Percentiles rank a stretch among this genome's conserved stretches.
Conservation (phyloP, 2,113 vertebrate species). For the Thomomys bottae region DNA sequence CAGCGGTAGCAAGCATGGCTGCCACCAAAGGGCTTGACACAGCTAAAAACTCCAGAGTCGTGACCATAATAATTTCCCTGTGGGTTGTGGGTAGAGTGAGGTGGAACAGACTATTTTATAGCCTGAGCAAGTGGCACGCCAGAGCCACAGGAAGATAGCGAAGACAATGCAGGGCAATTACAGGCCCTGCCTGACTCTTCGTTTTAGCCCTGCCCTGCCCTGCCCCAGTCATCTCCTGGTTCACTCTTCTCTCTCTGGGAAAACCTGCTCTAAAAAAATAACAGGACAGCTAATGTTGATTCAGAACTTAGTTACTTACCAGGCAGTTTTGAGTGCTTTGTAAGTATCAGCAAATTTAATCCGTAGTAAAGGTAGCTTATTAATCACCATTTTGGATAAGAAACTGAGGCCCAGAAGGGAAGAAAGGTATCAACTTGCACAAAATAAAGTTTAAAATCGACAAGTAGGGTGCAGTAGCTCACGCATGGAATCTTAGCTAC, state of each 20-base stretch:
- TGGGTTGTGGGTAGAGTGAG: neutral
- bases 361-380: neutral
- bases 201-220: accelerated
- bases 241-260: neutral
- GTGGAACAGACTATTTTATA: neutral
- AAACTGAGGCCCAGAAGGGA: neutral
- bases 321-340: neutral
- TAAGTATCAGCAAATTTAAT: conserved; percentile 31
- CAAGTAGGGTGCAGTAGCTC: too few species aligned
- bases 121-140: neutral
- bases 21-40: neutral
- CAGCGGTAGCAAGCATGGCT: neutral
- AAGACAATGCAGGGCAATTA: neutral
- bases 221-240: neutral
- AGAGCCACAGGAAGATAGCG: neutral
- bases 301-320: neutral
- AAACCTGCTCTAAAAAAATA: neutral
- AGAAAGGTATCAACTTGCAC: neutral
- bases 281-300: neutral
- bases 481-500: too few species aligned
- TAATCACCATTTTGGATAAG: neutral
- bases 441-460: neutral
- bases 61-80: neutral
- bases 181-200: neutral
- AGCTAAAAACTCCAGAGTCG: neutral